A percentile compares a stretch with the other conserved stretches of the same genome.
Evolutionary conservation across 2,888 invertebrate genomes (phyloP).

Genomic region (Caenorhabditis sulstoni): DNA sequence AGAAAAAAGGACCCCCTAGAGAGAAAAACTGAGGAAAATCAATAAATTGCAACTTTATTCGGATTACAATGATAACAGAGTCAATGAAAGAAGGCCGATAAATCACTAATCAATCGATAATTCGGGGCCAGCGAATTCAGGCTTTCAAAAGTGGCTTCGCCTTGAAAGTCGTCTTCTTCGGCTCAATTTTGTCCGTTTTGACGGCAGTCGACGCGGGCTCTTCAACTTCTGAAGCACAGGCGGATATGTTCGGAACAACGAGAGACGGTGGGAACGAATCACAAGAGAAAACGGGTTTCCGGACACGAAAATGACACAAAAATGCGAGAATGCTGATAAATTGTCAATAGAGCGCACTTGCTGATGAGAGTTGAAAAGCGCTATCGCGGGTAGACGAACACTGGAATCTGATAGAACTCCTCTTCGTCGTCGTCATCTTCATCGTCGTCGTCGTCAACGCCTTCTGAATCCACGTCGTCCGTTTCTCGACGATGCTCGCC

Average conservation of each 20-base stretch:
- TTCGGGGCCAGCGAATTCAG: no score
- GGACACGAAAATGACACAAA: constrained; percentile 12
- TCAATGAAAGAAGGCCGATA: neutral
- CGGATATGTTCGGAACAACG: no score
- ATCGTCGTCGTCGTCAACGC: constrained; percentile 7
- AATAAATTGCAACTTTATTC: neutral
- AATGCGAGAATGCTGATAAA: neutral
- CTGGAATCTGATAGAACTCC: constrained; percentile 44
- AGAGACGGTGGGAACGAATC: no score
- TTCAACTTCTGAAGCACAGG: no score
- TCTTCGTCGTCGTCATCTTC: constrained; percentile 30
- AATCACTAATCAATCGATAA: neutral
- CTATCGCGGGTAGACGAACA: constrained; percentile 30
- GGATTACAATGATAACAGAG: neutral
- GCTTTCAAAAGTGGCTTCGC: no score
- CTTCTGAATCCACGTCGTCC: neutral
- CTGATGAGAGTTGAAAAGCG: constrained; percentile 1
- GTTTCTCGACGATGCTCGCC: neutral
- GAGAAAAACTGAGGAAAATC: no score
- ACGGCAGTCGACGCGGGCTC: no score
- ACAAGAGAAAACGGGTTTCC: constrained; percentile 17
- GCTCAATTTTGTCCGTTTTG: no score
- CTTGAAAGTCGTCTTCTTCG: no score
- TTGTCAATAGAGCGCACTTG: neutral
- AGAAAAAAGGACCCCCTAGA: no score